Base-by-base conservation (phyloP, 2,797 vertebrate species). In the Ceryle rudis region DNA sequence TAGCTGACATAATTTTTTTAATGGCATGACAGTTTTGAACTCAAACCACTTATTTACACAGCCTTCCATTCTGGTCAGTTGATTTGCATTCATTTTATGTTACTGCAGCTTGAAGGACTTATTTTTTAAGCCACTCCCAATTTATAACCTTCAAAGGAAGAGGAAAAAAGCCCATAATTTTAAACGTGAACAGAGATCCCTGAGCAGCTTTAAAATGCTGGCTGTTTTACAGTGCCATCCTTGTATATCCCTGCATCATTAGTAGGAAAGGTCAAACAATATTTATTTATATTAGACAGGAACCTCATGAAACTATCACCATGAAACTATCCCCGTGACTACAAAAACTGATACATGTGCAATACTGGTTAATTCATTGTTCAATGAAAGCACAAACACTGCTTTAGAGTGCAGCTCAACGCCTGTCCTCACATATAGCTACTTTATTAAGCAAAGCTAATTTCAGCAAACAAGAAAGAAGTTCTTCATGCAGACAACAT, bases 251-350 rank as follows among this genome's bases (percentile, higher is more conserved):
- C 62, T 80, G 41, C 49, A 85, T 73, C 71, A 78, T 91, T 91
- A 90, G 81, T 25, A 82, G 64, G 67, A 93, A 94, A 93, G 67
- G 78, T 92, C 93, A 96, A 96, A 54, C 20, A 70, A 74, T 90
- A 93, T 93, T 95, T 93, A 92, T 55, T 91, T 95, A 61, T 60
- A 80, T 75, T 89, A 85, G 84, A 91, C 72, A 92, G 37, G 60
- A 87, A 81, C 31, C 57, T 94, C 86, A 93, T 89, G 60, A 93
- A 94, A 84, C 62, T 82, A 79, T 75, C 29, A 81, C 58, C 7
- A 2, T 90, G 64, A 92, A 94, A 86, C 51, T 86, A 23, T 39
- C 47, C 19, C 28, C 18, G 29, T 74, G 67, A 60, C 42, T 67
- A 47, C 81, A 92, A 73, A 73, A 97, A 84, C 44, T 65, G 67